phyloP scores from a whole-genome alignment of 2,888 invertebrate species.

The Nomada fucata region DNA sequence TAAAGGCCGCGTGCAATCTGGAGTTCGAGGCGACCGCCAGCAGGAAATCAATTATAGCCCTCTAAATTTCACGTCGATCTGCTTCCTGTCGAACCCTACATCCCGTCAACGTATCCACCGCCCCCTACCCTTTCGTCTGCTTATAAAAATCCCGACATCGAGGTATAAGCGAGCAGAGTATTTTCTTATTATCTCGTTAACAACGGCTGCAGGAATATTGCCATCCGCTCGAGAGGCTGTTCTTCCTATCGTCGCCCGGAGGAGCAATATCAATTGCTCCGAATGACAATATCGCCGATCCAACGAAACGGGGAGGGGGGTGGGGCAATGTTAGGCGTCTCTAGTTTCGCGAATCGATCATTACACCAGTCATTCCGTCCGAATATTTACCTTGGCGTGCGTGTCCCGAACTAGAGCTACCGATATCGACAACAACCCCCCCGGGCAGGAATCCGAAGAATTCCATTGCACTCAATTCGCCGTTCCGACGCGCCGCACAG shows the following conservation, averaged over 20 bases:
- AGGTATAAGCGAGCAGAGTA: neutral
- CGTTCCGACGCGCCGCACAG: no score
- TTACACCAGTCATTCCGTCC: no score
- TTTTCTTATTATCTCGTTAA: neutral
- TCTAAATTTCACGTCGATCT: slow-evolving; percentile 36
- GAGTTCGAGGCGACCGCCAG: slow-evolving; percentile 12
- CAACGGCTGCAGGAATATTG: no score
- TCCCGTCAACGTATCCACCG: slow-evolving; percentile 7
- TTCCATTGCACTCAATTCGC: neutral
- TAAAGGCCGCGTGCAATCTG: slow-evolving; percentile 40
- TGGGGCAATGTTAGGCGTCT: no score
- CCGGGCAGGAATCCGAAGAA: neutral
- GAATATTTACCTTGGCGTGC: no score
- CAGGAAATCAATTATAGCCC: slow-evolving; percentile 46
- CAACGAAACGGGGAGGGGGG: no score
- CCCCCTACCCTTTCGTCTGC: slow-evolving; percentile 7
- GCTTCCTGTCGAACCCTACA: slow-evolving; percentile 38
- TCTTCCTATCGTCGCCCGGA: no score
- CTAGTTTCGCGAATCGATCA: no score
- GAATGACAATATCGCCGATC: no score
- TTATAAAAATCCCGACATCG: slow-evolving; percentile 26
- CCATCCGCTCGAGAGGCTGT: neutral
- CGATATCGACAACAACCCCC: no score
- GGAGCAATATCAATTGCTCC: no score
- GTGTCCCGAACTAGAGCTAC: no score